Percentiles rank a stretch among this genome's conserved stretches.
Conservation (phyloP, 2,888 invertebrate species). For the Mesorhabditis spiculigera region DNA sequence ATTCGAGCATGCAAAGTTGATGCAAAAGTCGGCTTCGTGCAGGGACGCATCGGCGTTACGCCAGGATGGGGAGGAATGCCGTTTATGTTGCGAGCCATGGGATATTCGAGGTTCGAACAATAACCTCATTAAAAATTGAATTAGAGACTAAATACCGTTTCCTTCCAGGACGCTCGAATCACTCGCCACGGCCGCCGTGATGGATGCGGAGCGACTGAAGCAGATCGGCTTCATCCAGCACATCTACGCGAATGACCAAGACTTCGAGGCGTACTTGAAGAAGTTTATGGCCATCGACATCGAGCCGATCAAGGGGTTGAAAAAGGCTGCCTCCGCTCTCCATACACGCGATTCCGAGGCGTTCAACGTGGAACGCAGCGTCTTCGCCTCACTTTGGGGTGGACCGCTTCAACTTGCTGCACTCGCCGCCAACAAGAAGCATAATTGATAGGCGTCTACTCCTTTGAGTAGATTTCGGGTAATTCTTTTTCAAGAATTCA, state of each 20-base stretch:
- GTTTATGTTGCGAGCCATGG: not conserved
- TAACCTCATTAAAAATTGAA: too few species aligned
- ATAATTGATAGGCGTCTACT: constrained; percentile 10
- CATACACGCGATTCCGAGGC: constrained; percentile 11
- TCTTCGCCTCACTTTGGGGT: constrained; percentile 21
- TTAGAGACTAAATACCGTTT: too few species aligned
- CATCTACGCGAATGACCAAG: not conserved
- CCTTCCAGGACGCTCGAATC: not conserved
- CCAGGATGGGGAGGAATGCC: constrained; percentile 5
- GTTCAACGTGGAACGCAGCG: constrained; percentile 15
- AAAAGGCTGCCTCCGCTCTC: constrained; percentile 12
- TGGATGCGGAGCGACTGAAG: not conserved
- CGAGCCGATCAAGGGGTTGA: constrained; percentile 14
- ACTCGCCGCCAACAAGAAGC: constrained; percentile 15
- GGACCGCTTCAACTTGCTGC: constrained; percentile 11
- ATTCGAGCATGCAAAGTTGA: not conserved
- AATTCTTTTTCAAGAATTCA: too few species aligned
- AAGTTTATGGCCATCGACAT: constrained; percentile 10
- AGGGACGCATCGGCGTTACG: constrained; percentile 7
- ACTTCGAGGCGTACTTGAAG: not conserved
- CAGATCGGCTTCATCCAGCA: not conserved
- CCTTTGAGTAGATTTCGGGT: not conserved
- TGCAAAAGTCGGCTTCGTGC: constrained; percentile 6
- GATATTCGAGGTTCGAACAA: not conserved
- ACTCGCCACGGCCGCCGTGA: not conserved